Evolutionary conservation across 2,888 invertebrate genomes (phyloP).

Genomic region (Chrysotoxum bicinctum): DNA sequence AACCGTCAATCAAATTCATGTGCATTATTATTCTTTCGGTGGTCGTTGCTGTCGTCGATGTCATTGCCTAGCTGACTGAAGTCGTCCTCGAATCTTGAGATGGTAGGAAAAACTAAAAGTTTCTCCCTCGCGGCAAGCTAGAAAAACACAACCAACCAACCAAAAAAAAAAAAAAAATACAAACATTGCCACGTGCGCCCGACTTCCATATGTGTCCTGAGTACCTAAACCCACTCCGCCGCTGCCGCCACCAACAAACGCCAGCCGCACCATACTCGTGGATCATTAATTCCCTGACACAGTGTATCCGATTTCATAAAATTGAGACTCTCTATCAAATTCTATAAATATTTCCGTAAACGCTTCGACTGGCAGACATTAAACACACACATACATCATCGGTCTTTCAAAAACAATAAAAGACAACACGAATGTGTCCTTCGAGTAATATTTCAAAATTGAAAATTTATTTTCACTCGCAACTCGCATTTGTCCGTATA

Average conservation of each 20-base stretch:
- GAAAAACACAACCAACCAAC: background rate
- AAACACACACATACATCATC: slow-evolving; percentile 48
- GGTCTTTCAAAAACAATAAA: slow-evolving; percentile 43
- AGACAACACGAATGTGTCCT: slow-evolving; percentile 48
- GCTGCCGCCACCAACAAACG: background rate
- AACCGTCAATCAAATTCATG: slow-evolving; percentile 69
- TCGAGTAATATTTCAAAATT: slow-evolving; percentile 71
- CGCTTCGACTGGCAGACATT: slow-evolving; percentile 54
- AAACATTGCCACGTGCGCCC: slow-evolving; percentile 70
- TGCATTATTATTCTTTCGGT: slow-evolving; percentile 69
- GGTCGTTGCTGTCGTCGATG: slow-evolving; percentile 57
- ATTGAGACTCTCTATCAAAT: slow-evolving; percentile 71
- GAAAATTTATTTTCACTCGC: slow-evolving; percentile 65
- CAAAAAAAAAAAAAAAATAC: slow-evolving; percentile 21
- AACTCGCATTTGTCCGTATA: slow-evolving; percentile 57
- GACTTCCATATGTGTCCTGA: slow-evolving; percentile 61
- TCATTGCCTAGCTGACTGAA: slow-evolving; percentile 9
- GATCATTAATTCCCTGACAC: slow-evolving; percentile 72
- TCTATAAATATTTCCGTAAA: slow-evolving; percentile 73
- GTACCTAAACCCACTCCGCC: slow-evolving; percentile 2
- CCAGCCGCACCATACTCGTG: slow-evolving; percentile 24
- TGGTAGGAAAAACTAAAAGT: slow-evolving; percentile 23
- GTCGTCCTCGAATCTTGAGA: background rate
- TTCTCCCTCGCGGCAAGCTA: slow-evolving; percentile 51
- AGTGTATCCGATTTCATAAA: slow-evolving; percentile 73